Evolutionary conservation across 1,140 invertebrate genomes (phyloP).

Genomic region (Camponotus floridanus): DNA sequence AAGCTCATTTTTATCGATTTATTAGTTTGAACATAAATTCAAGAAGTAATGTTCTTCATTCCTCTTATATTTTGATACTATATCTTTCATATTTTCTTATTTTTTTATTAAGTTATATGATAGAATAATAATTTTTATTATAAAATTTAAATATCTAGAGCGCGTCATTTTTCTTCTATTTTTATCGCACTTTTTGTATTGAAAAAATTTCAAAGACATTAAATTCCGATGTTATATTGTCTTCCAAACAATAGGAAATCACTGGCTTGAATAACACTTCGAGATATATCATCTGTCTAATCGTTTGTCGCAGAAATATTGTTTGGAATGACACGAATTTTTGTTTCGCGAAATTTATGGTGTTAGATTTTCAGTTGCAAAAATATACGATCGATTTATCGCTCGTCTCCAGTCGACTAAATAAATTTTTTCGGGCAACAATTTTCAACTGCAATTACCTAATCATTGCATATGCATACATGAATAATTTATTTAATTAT

Average conservation of each 20-base stretch:
- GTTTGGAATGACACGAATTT: not conserved
- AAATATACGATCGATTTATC: conserved; percentile 22
- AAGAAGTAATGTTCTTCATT: not conserved
- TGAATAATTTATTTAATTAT: not conserved
- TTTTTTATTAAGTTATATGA: not conserved
- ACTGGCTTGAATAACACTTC: not conserved
- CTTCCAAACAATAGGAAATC: conserved; percentile 7
- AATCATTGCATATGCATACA: not conserved
- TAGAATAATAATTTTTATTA: not conserved
- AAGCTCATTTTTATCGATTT: not conserved
- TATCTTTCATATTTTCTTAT: not conserved
- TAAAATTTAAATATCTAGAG: not conserved
- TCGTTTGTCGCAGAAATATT: conserved; percentile 6
- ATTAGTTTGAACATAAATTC: not conserved
- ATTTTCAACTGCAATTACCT: not conserved
- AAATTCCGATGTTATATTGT: not conserved
- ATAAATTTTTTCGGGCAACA: not conserved
- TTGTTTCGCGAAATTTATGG: conserved; percentile 13
- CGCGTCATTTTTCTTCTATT: not conserved
- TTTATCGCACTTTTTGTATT: not conserved
- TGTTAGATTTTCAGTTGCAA: not conserved
- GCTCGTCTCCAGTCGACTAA: not conserved
- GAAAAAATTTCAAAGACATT: not conserved
- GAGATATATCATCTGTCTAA: conserved; percentile 13
- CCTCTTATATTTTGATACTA: conserved; percentile 7